These are phyloP conservation scores for Candoia aspera DNA, from an alignment of 2,113 vertebrate genomes.

Conservation along the genomic window DNA sequence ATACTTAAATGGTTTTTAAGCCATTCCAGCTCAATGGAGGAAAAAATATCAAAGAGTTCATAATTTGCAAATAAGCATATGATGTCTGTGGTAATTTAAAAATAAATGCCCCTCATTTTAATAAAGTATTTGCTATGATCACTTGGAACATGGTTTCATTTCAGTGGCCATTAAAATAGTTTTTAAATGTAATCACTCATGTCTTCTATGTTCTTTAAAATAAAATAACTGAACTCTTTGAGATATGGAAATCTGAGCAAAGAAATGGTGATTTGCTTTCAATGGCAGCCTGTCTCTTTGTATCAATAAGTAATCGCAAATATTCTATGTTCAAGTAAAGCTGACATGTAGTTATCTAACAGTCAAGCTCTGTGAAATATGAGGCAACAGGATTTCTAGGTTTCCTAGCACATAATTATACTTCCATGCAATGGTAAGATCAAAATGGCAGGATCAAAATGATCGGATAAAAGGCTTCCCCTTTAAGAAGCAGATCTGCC, in stretches of 20 bases:
- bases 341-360: background rate
- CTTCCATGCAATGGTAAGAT: background rate
- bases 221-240: conserved; percentile 25
- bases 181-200: conserved; percentile 44
- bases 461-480: background rate
- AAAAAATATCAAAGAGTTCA: background rate
- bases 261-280: conserved; percentile 35
- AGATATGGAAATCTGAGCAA: conserved; percentile 16
- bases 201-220: conserved; percentile 5
- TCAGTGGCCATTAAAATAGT: conserved; percentile 46
- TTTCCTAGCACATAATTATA: conserved; percentile 11
- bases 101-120: conserved; percentile 20
- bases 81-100: conserved; percentile 28
- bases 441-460: background rate
- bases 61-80: background rate
- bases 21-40: background rate
- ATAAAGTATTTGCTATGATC: conserved; percentile 53
- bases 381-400: background rate
- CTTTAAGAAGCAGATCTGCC: conserved; percentile 3
- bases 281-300: background rate
- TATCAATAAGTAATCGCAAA: conserved; percentile 33
- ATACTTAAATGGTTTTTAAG: conserved; percentile 9
- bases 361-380: background rate
- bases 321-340: background rate
- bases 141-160: conserved; percentile 35